Evolutionary conservation across 2,797 vertebrate genomes (phyloP).

Genomic region (Tachyglossus aculeatus): DNA sequence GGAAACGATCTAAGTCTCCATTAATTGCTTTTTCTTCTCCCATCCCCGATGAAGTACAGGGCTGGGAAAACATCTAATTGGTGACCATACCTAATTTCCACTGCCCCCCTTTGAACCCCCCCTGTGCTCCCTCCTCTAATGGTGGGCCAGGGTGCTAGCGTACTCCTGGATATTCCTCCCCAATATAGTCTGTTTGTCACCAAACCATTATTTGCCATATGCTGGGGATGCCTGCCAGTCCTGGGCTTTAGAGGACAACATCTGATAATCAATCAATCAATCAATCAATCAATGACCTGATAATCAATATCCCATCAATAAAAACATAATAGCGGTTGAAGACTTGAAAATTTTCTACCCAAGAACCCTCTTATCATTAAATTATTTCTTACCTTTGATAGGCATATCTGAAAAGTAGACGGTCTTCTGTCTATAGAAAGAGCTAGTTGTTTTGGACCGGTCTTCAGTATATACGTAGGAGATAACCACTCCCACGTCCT

Average conservation of each 20-base stretch:
- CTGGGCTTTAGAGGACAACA: no score
- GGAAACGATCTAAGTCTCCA: no score
- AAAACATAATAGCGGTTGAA: not conserved
- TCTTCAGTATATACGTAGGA: not conserved
- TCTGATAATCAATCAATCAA: no score
- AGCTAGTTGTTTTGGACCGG: not conserved
- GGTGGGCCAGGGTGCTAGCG: no score
- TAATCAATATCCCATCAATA: not conserved
- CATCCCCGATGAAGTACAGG: no score
- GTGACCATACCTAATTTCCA: no score
- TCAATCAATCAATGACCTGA: no score
- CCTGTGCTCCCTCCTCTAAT: no score
- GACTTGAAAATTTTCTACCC: not conserved
- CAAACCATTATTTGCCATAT: not conserved
- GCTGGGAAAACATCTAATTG: no score
- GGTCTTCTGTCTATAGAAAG: not conserved
- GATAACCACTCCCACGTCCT: not conserved
- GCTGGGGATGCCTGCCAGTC: not conserved
- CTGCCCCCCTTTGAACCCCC: no score
- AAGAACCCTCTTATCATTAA: not conserved
- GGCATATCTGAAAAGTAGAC: not conserved
- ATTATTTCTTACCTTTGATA: conserved; percentile 10
- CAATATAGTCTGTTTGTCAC: not conserved
- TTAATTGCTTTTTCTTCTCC: no score
- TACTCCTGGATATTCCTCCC: no score